Evolutionary conservation across 2,888 invertebrate species (phyloP).

Genomic region (Celastrina argiolus): DNA sequence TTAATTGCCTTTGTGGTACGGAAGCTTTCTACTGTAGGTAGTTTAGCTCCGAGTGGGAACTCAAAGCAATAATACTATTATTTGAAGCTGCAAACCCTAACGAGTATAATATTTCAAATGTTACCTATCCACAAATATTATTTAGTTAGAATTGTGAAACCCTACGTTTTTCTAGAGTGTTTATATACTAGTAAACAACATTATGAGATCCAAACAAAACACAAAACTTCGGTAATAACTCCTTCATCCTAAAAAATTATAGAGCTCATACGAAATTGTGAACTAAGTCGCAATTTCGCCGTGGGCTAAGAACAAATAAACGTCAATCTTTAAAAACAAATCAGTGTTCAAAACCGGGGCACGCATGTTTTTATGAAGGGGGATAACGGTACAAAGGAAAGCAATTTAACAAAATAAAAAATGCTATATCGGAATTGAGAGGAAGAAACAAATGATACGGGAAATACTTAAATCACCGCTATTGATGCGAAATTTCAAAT

Average conservation of each 20-base stretch:
- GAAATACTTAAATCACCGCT: slow-evolving; percentile 73
- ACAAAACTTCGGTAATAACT: not conserved
- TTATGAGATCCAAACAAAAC: not conserved
- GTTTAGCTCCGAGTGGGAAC: too few relatives aligned
- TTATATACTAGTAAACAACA: too few relatives aligned
- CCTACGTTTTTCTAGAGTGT: too few relatives aligned
- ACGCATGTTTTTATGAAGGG: slow-evolving; percentile 64
- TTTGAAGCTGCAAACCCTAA: too few relatives aligned
- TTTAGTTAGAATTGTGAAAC: too few relatives aligned
- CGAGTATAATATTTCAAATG: too few relatives aligned
- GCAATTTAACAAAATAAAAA: slow-evolving; percentile 76
- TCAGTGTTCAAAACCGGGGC: slow-evolving; percentile 56
- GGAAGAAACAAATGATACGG: slow-evolving; percentile 72
- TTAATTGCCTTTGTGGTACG: not conserved
- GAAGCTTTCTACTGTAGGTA: not conserved
- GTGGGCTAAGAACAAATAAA: slow-evolving; percentile 69
- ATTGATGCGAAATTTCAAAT: slow-evolving; percentile 66
- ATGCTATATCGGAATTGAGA: slow-evolving; percentile 59
- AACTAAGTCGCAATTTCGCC: slow-evolving; percentile 54
- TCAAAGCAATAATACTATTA: too few relatives aligned
- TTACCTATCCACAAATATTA: too few relatives aligned
- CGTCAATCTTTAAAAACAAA: slow-evolving; percentile 71
- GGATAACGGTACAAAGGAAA: slow-evolving; percentile 63
- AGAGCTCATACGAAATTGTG: slow-evolving; percentile 20
- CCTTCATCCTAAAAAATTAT: not conserved